These are phyloP conservation scores for Cochlearius cochlearius DNA, from an alignment of 2,113 vertebrate genomes.

Conservation along the genomic window DNA sequence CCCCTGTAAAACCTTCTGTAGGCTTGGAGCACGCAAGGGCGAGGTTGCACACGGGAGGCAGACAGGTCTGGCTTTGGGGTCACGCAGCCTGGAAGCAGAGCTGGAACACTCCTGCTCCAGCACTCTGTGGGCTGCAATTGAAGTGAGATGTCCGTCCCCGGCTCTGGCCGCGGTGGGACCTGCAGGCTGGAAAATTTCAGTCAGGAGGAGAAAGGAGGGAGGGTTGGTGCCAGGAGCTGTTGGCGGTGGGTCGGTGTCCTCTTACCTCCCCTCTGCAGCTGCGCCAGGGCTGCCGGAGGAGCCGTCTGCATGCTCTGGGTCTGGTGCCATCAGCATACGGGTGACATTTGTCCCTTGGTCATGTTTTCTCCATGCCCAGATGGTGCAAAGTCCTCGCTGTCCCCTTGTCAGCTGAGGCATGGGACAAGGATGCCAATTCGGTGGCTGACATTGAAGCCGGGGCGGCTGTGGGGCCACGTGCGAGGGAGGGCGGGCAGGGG, in stretches of 20 bases:
- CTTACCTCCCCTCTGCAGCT: not conserved
- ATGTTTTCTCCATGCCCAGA: not conserved
- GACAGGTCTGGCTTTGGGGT: not conserved
- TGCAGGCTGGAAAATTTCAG: not conserved
- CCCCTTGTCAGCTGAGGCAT: slow-evolving; percentile 15
- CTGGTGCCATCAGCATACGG: not conserved
- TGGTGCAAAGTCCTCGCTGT: not conserved
- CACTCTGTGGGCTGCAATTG: not conserved
- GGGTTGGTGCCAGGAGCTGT: not conserved
- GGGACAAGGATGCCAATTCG: not conserved
- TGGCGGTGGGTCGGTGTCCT: not conserved
- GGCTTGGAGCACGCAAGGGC: not conserved
- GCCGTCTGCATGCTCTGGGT: fast-evolving
- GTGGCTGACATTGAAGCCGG: fast-evolving
- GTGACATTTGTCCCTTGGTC: slow-evolving; percentile 10
- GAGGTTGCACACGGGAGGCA: not conserved
- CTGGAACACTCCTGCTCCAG: not conserved
- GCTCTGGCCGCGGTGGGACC: fast-evolving
- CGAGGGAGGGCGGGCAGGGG: not conserved
- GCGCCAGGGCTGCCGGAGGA: fast-evolving
- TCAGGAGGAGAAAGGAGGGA: not conserved
- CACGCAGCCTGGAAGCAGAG: not conserved
- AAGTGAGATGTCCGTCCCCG: not conserved
- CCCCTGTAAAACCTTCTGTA: not conserved
- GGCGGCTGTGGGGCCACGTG: fast-evolving